phyloP scores from a whole-genome alignment of 2,113 vertebrate genomes.

The Lamprologus sp. region DNA sequence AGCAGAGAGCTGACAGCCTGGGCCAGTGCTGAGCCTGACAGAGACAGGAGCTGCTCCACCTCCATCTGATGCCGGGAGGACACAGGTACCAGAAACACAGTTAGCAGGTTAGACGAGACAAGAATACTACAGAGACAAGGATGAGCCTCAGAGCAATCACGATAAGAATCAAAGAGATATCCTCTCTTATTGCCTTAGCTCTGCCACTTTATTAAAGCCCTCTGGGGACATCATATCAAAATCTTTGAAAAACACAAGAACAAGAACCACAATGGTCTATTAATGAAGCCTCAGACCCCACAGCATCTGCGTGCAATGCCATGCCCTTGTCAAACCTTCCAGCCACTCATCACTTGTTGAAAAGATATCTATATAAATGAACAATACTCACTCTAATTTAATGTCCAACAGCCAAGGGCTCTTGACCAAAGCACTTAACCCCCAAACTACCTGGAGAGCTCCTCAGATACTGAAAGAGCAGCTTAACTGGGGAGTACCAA shows the following conservation, averaged over 20 bases:
- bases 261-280: background rate
- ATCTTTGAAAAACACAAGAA: background rate
- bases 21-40: constrained; percentile 72
- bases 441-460: constrained; percentile 3
- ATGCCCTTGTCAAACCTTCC: background rate
- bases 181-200: background rate
- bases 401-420: background rate
- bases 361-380: background rate
- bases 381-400: background rate
- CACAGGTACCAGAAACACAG: constrained; percentile 1
- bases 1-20: constrained; percentile 73
- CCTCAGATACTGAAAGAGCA: background rate
- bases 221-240: background rate
- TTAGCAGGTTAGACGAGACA: background rate
- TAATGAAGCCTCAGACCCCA: background rate
- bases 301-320: background rate
- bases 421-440: constrained; percentile 14
- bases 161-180: background rate
- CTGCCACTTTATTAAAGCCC: background rate
- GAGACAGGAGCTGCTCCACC: constrained; percentile 76
- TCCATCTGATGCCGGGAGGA: constrained; percentile 65
- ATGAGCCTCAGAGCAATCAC: background rate
- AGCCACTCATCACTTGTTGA: background rate
- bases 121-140: background rate
- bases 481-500: background rate